Percentiles rank a stretch among this genome's conserved stretches.
Evolutionary conservation across 2,797 vertebrate genomes (phyloP).

Genomic region (Ambastaia sidthimunki): DNA sequence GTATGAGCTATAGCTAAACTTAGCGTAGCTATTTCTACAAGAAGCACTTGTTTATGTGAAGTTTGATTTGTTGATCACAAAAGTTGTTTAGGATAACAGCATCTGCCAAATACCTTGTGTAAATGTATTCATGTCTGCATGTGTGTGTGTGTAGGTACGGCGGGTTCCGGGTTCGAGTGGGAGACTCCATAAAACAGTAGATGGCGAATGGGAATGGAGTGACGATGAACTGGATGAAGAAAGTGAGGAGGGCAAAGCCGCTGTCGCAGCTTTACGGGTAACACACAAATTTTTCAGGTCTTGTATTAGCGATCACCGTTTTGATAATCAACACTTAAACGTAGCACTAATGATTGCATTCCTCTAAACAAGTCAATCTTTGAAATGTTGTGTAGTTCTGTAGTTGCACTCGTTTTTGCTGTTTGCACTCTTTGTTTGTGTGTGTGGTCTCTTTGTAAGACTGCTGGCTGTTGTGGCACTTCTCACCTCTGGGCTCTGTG

Average conservation of each 20-base stretch:
- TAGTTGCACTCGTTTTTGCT: too few relatives aligned
- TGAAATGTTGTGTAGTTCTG: neutral
- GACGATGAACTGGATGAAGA: slow-evolving; percentile 97
- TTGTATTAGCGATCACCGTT: slow-evolving; percentile 62
- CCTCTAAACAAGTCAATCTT: too few relatives aligned
- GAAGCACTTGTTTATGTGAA: too few relatives aligned
- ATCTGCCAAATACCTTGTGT: neutral
- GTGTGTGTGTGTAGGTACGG: slow-evolving; percentile 80
- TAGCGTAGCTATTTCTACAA: neutral
- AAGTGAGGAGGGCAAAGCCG: slow-evolving; percentile 97
- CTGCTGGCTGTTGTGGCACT: neutral
- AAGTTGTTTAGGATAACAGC: neutral
- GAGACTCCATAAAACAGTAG: slow-evolving; percentile 95
- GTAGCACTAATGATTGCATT: neutral
- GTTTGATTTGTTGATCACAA: too few relatives aligned
- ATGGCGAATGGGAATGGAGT: slow-evolving; percentile 96
- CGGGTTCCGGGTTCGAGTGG: slow-evolving; percentile 96
- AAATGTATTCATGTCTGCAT: neutral
- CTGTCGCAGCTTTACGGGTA: slow-evolving; percentile 93
- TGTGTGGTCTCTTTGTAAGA: slow-evolving; percentile 62
- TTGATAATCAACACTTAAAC: neutral
- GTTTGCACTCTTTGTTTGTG: slow-evolving; percentile 48
- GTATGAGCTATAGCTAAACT: too few relatives aligned
- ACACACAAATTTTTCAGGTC: slow-evolving; percentile 55
- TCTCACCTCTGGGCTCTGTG: slow-evolving; percentile 60